Conservation (phyloP, 2,113 vertebrate species). For the Pollimyrus isidori region DNA sequence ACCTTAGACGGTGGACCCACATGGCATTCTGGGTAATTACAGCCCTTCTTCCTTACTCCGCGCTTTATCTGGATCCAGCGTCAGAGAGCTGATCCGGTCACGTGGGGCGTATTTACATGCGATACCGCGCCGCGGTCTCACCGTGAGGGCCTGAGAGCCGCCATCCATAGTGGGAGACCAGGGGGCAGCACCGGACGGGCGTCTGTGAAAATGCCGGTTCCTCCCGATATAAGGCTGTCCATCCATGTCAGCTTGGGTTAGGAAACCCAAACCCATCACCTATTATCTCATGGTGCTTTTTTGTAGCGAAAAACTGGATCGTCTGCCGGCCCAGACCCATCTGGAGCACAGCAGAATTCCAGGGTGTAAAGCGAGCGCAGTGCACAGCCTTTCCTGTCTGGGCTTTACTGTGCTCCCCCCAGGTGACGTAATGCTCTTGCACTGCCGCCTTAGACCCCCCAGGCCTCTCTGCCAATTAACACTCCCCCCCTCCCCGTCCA, state of each 20-base stretch:
- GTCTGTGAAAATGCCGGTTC: background rate
- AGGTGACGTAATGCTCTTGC: slow-evolving; percentile 38
- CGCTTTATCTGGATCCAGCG: background rate
- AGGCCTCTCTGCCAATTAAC: slow-evolving; percentile 56
- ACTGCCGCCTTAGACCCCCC: background rate
- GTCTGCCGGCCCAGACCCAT: no score
- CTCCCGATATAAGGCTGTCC: background rate
- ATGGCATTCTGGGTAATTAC: slow-evolving; percentile 14
- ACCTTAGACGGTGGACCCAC: background rate
- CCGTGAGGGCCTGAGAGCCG: background rate
- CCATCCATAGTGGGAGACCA: background rate
- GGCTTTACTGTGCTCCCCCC: slow-evolving; percentile 10
- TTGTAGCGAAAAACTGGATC: background rate
- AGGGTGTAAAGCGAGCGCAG: background rate
- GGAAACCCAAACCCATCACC: background rate
- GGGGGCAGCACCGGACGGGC: background rate
- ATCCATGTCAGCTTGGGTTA: background rate
- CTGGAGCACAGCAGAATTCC: background rate
- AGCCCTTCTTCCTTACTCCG: background rate
- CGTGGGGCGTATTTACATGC: background rate
- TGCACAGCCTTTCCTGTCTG: background rate
- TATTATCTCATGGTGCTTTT: background rate
- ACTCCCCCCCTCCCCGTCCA: slow-evolving; percentile 50
- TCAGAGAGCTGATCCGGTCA: background rate
- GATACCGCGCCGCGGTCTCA: background rate